Base-by-base conservation (phyloP, 2,797 vertebrate genomes). In the Molossus molossus region DNA sequence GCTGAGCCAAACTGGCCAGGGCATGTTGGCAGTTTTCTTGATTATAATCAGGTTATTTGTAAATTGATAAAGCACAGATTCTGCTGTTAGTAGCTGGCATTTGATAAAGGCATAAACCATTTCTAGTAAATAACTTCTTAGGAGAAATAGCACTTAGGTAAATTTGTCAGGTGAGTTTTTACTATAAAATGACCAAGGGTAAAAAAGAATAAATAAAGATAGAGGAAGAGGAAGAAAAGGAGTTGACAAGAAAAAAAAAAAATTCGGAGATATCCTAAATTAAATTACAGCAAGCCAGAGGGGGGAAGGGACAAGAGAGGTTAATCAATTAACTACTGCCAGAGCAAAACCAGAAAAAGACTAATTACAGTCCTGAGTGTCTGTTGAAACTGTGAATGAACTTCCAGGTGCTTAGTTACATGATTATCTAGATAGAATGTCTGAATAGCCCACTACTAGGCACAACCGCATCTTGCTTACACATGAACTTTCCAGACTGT, bases 21-120 rank as follows among this genome's bases (percentile, higher is more conserved):
- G 33, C 65, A 25, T 73, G 77, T 62, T 90, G 85, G 3, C n/a
- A 85, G 25, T 5, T 4, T 14, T 53, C 90, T 40, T 14, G 65
- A 48, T 93, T 95, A 53, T 77, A 18, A 79, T 25, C 20, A 82
- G 45, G 57, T 83, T 53, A 95, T 97, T 57, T 80, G 5, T 85
- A 18, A 80, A 90, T 33, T 81, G 76, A 83, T 94, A 76, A 79
- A 18, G 14, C 2, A 96, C 20, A 60, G 5, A 73, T 64, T 91
- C 3, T n/a, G 33, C 60, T 92, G 67, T 53, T 70, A 20, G 1
- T n/a, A 70, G 23, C 86, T 93, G 82, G 58, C 7, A 64, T 67
- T 55, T 96, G 50, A 85, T 92, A 92, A 95, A 84, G 14, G 2
- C 12, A 29, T 55, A 60, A 57, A 88, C 29, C 1, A 21, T 87